Percentiles rank a stretch among this genome's conserved stretches.
phyloP scores from a whole-genome alignment of 2,113 vertebrate genomes.

The Bambusicola thoracicus region DNA sequence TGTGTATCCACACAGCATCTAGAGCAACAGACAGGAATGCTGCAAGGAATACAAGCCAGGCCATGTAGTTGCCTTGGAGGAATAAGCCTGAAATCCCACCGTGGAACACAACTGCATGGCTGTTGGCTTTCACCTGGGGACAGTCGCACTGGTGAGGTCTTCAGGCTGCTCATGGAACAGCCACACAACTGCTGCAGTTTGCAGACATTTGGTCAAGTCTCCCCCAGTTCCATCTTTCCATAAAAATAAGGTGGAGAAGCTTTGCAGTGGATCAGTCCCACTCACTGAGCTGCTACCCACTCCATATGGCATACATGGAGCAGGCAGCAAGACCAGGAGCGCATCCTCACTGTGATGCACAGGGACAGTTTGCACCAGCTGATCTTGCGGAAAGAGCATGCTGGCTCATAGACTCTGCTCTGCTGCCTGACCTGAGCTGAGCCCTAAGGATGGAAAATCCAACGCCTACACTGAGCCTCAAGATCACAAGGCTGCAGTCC shows the following conservation, averaged over 20 bases:
- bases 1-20: background rate
- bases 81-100: background rate
- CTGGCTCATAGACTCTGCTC: background rate
- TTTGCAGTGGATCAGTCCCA: background rate
- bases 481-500: background rate
- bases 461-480: background rate
- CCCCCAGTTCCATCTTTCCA: background rate
- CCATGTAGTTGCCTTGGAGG: background rate
- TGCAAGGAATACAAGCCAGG: background rate
- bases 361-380: accelerated
- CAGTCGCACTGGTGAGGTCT: background rate
- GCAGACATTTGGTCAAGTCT: background rate
- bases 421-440: background rate
- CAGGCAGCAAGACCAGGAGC: background rate
- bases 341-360: background rate
- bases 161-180: background rate
- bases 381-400: accelerated
- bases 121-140: background rate
- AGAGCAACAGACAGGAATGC: background rate
- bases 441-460: background rate
- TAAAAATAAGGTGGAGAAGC: accelerated
- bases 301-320: accelerated
- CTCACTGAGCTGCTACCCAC: background rate
- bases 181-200: accelerated
- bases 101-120: accelerated